phyloP scores from a whole-genome alignment of 1,140 invertebrate genomes.

The Linepithema humile region DNA sequence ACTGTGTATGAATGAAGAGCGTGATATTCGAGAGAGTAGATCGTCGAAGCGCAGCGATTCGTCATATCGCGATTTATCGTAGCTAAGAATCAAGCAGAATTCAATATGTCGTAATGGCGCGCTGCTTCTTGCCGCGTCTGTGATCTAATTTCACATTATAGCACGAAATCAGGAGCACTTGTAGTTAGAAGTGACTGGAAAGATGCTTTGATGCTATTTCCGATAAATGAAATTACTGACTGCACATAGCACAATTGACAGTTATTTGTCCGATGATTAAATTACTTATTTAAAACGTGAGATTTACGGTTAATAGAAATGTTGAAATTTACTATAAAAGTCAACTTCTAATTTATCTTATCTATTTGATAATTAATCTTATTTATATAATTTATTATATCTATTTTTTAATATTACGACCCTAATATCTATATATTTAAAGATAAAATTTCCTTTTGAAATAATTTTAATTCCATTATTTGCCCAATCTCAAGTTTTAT shows the following conservation, averaged over 20 bases:
- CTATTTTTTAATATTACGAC: too few relatives aligned
- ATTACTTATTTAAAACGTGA: slow-evolving; percentile 27
- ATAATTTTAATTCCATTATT: too few relatives aligned
- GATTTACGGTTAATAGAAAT: background rate
- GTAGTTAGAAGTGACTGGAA: slow-evolving; percentile 19
- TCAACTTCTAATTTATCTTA: too few relatives aligned
- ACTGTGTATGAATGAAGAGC: background rate
- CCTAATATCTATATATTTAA: too few relatives aligned
- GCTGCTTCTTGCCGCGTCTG: slow-evolving; percentile 16
- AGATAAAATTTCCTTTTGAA: too few relatives aligned
- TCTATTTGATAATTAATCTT: too few relatives aligned
- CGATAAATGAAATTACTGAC: slow-evolving; percentile 9
- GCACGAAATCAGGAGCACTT: slow-evolving; percentile 36
- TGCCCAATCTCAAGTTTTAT: too few relatives aligned
- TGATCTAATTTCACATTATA: slow-evolving; percentile 49
- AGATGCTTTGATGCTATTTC: background rate
- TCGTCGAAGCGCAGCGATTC: background rate
- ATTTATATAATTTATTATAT: too few relatives aligned
- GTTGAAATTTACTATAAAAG: background rate
- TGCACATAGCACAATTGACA: slow-evolving; percentile 15
- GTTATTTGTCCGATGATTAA: background rate
- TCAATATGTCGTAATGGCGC: slow-evolving; percentile 31
- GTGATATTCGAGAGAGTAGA: background rate
- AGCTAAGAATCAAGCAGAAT: slow-evolving; percentile 30
- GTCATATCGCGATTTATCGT: slow-evolving; percentile 30